Percentiles rank a stretch among this genome's conserved stretches.
These are phyloP conservation scores for Theocolax elegans DNA, from an alignment of 1,140 invertebrate genomes.

Conservation along the genomic window DNA sequence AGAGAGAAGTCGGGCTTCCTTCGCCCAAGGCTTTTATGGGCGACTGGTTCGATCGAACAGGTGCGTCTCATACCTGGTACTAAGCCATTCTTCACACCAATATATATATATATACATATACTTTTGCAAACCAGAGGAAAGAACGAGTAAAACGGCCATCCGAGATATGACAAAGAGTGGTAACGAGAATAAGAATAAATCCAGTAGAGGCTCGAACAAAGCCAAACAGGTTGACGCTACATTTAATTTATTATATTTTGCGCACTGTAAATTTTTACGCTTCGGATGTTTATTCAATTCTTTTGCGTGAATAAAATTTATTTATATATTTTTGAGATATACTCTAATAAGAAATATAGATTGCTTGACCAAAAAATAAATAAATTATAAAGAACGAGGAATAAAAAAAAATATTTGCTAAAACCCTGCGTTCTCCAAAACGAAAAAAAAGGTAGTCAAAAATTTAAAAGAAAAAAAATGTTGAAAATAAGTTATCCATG, in stretches of 20 bases:
- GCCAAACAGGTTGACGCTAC: constrained; percentile 15
- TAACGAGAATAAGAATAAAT: constrained; percentile 37
- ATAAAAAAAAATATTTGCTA: too few species aligned
- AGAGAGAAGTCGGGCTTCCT: constrained; percentile 53
- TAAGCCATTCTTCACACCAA: constrained; percentile 30
- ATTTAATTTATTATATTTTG: constrained; percentile 26
- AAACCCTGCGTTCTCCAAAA: too few species aligned
- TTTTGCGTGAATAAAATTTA: too few species aligned
- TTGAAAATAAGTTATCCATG: too few species aligned
- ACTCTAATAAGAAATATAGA: too few species aligned
- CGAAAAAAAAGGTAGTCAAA: too few species aligned
- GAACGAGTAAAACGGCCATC: neutral
- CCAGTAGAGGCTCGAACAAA: constrained; percentile 12
- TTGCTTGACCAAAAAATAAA: too few species aligned
- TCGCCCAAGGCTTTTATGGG: constrained; percentile 51
- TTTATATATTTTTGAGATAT: too few species aligned
- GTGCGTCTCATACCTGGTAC: constrained; percentile 46
- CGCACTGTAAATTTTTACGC: neutral
- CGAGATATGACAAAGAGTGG: constrained; percentile 23
- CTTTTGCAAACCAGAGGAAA: constrained; percentile 25
- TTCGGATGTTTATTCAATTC: too few species aligned
- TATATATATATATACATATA: neutral
- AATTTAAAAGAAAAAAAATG: too few species aligned
- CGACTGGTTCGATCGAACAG: constrained; percentile 57
- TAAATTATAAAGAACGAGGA: too few species aligned